A percentile compares a stretch with the other conserved stretches of the same genome.
Evolutionary conservation across 2,797 vertebrate species (phyloP).

Genomic region (Mycteria americana): DNA sequence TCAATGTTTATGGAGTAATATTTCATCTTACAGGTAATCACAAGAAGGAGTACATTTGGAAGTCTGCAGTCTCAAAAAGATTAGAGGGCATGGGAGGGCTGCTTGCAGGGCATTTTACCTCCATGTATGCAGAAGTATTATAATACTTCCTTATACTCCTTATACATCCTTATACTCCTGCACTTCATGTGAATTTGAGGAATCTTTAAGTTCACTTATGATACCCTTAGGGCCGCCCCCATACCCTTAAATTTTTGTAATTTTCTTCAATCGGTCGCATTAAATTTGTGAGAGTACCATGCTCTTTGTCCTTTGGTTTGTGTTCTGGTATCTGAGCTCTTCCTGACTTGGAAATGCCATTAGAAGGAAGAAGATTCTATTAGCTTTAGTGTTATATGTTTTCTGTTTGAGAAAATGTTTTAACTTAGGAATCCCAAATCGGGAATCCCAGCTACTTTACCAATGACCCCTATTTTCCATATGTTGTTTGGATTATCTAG

Average conservation of each 20-base stretch:
- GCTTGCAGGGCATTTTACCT: background rate
- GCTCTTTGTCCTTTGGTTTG: background rate
- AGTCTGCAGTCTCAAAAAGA: background rate
- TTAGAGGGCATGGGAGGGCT: background rate
- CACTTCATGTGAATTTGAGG: background rate
- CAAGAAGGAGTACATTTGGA: background rate
- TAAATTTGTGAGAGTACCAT: background rate
- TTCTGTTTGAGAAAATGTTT: background rate
- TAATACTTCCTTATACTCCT: background rate
- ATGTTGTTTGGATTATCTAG: background rate
- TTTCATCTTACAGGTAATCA: background rate
- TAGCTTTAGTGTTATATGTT: background rate
- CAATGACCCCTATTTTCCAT: background rate
- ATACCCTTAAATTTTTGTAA: background rate
- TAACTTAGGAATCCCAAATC: background rate
- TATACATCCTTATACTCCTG: background rate
- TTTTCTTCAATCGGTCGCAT: background rate
- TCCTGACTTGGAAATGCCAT: background rate
- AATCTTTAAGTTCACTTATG: background rate
- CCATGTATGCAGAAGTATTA: background rate
- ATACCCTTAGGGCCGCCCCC: rapidly evolving
- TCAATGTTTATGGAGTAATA: background rate
- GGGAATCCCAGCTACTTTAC: background rate
- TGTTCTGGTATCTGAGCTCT: background rate
- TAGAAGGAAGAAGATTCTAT: background rate